Base-by-base conservation (phyloP, 1,140 invertebrate genomes). In the Drosophila paulistorum region DNA sequence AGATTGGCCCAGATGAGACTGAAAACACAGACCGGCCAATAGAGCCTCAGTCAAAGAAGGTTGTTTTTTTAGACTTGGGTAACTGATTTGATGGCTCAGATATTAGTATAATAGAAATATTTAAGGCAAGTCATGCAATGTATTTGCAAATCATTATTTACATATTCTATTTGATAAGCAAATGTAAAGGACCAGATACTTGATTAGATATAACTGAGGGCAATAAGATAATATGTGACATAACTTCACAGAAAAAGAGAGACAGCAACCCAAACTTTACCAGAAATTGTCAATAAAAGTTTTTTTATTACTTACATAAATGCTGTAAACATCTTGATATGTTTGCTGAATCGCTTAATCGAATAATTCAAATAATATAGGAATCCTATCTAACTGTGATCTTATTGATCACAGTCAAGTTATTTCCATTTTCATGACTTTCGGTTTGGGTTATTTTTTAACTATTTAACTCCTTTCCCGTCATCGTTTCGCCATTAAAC, bases 141-240 rank as follows among this genome's bases (percentile, higher is more conserved):
- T 75, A 74, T 63, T 80, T 71, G 63, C 30, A 54, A 73, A 84
- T 84, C 65, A 84, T 83, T 76, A 81, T 86, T 81, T 85, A 51
- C 70, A 85, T 85, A 71, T 76, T 51, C 45, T 51, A 6, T 23
- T 51, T 58, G 58, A 77, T 51, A 33, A 39, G 48, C 39, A 54
- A 67, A 51, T 57, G 20, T 54, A 54, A 57, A 13, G 17, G 13
- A 60, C 37, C 42, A n/a, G 17, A 41, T 35, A n/a, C 13, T 51
- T 55, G 62, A 54, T 42, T 69, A 75, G 26, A 3, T 48, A 17
- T 35, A 51, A 65, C 41, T 58, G 26, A 51, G 14, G 5, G 14
- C 57, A 10, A 37, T 20, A 39, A 33, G 54, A 57, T 30, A 33
- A 57, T 33, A 57, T n/a, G 11, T 30, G 3, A 33, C 4, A 14